Conservation (phyloP, 2,797 vertebrate genomes). For the Mormyrus hasselquistii region DNA sequence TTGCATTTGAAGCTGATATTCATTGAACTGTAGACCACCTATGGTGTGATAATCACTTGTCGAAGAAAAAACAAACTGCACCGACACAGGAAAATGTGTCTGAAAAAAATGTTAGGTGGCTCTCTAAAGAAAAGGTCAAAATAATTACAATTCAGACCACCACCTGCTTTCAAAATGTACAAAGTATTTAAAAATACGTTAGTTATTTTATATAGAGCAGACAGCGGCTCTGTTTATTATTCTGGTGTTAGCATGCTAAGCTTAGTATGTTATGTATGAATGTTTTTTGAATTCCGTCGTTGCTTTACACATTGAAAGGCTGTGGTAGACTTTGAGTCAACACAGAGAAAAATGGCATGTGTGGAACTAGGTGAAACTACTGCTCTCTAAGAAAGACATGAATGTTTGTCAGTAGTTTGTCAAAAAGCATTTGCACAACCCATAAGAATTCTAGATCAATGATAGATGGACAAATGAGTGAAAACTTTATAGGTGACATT, state of each 20-base stretch:
- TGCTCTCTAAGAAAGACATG: background rate
- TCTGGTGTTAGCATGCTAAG: background rate
- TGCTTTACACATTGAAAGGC: background rate
- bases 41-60: slow-evolving; percentile 17
- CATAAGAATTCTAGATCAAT: background rate
- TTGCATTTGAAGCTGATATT: slow-evolving; percentile 7
- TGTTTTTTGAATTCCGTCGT: background rate
- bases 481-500: background rate
- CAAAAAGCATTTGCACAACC: background rate
- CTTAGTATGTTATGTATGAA: background rate
- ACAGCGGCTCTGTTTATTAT: background rate
- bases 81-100: background rate
- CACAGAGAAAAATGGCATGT: background rate
- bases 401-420: background rate
- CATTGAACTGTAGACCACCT: background rate
- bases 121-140: slow-evolving; percentile 7
- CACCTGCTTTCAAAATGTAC: background rate
- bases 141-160: background rate
- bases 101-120: background rate
- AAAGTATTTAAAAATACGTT: background rate
- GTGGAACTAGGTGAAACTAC: background rate
- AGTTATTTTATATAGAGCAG: background rate
- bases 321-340: background rate
- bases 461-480: background rate
- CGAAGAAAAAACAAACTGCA: background rate